Evolutionary conservation across 2,797 vertebrate species (phyloP), one percentile per base, ranked within the genome.

Genomic region (Crax fasciolata): DNA sequence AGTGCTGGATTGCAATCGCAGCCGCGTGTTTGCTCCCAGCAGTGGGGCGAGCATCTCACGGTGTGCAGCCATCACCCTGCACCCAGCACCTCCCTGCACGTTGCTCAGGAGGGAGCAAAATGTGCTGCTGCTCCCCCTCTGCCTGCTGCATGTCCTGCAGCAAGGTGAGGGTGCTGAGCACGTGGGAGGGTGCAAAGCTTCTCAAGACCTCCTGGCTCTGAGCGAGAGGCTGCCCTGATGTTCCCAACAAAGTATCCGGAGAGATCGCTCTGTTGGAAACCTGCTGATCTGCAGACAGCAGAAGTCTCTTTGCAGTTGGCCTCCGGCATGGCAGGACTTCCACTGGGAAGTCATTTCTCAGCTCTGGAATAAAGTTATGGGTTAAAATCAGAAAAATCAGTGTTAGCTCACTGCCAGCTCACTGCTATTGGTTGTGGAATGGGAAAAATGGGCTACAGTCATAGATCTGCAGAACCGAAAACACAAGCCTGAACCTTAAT

Each of bases 401-500:
- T 27, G 0, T 46, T 38, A 28, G 8, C 14, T 13, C 5, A 20
- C 5, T 35, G 32, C 32, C 55, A 71, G 57, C 77, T 88, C 28
- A 10, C 44, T 71, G 85, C 46, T 7, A 10, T 35, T 2, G 2
- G 35, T 79, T 67, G 49, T 58, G 25, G 54, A 27, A 61, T 39
- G 74, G 0, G 0, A 86, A 38, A 78, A 89, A 94, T 0, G 91
- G 89, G 96, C 93, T 96, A 92, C 96, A 95, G 35, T 23, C 90
- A 23, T 74, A 84, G 89, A 78, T 82, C 95, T 94, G 95, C 59
- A 92, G 84, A 79, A 52, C 55, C 41, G 78, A 87, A 79, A 92
- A 71, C 73, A 90, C 89, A 81, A 94, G 52, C 59, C 59, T 44
- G 89, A 94, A 90, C 75, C 48, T 32, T 92, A 44, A 89, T 67